A percentile compares a stretch with the other conserved stretches of the same genome.
Evolutionary conservation across 2,888 invertebrate genomes (phyloP).

Genomic region (Rhamnusium bicolor): DNA sequence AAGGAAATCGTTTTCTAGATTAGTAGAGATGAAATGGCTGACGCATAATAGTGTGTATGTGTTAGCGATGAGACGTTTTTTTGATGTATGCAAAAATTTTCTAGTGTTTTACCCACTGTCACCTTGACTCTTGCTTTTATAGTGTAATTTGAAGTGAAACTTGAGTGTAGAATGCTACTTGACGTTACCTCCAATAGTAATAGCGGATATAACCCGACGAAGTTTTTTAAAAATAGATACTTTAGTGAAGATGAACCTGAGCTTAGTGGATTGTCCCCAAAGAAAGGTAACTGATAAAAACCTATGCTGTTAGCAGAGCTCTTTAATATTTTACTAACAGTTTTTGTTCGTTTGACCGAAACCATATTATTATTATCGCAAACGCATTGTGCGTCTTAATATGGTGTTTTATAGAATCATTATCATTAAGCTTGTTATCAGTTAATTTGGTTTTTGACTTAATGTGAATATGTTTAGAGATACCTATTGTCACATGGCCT

Average conservation of each 20-base stretch:
- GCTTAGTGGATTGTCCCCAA: not conserved
- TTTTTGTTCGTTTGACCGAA: not conserved
- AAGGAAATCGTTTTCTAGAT: constrained; percentile 41
- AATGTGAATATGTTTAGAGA: not conserved
- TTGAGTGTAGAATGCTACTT: constrained; percentile 17
- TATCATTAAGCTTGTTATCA: not conserved
- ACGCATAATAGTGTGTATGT: constrained; percentile 11
- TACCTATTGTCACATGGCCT: not conserved
- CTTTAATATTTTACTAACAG: not conserved
- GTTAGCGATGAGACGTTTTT: constrained; percentile 24
- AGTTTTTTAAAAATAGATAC: constrained; percentile 26
- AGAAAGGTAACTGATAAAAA: constrained; percentile 21
- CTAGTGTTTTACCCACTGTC: constrained; percentile 28
- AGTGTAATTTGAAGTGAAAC: constrained; percentile 1
- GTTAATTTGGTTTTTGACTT: not conserved
- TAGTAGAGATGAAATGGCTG: constrained; percentile 37
- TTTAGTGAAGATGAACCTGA: constrained; percentile 23
- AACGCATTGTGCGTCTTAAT: not conserved
- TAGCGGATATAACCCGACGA: constrained; percentile 30
- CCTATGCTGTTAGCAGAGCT: not conserved
- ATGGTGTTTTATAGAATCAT: not conserved
- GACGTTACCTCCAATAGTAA: constrained; percentile 14
- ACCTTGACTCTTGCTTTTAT: constrained; percentile 3
- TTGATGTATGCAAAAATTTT: constrained; percentile 30
- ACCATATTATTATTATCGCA: not conserved